A percentile compares a stretch with the other conserved stretches of the same genome.
phyloP scores from a whole-genome alignment of 2,113 vertebrate genomes.

The Columba livia region DNA sequence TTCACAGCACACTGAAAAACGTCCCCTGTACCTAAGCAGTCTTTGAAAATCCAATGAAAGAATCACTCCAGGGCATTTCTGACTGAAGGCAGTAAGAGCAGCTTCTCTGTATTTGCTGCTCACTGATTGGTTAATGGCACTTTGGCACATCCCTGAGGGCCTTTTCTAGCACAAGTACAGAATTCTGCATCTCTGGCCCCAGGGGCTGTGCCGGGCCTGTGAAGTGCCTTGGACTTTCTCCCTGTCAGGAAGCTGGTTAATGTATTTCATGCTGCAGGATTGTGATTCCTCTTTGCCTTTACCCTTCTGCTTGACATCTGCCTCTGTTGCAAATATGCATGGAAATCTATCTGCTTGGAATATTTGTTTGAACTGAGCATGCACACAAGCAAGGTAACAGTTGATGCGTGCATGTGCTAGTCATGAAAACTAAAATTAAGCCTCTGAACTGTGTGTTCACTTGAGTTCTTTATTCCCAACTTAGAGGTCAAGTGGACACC shows the following conservation, averaged over 20 bases:
- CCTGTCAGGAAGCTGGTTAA: not conserved
- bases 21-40: not conserved
- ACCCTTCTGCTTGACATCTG: not conserved
- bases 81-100: not conserved
- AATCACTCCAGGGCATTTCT: not conserved
- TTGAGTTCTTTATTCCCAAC: not conserved
- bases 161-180: not conserved
- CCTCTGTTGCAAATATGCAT: not conserved
- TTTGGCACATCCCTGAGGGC: not conserved
- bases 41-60: conserved; percentile 3
- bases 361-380: not conserved
- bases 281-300: not conserved
- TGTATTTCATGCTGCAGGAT: not conserved
- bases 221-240: not conserved
- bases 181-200: not conserved
- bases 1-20: not conserved
- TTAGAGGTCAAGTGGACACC: not conserved
- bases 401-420: not conserved
- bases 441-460: not conserved
- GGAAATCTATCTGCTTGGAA: not conserved
- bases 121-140: not conserved
- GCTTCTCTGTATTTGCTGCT: conserved; percentile 8
- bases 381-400: not conserved
- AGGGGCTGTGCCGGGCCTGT: not conserved
- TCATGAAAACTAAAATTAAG: not conserved